Percentiles rank a stretch among this genome's conserved stretches.
These are phyloP conservation scores for Tympanuchus pallidicinctus DNA, from an alignment of 2,113 vertebrate species.

Conservation along the genomic window DNA sequence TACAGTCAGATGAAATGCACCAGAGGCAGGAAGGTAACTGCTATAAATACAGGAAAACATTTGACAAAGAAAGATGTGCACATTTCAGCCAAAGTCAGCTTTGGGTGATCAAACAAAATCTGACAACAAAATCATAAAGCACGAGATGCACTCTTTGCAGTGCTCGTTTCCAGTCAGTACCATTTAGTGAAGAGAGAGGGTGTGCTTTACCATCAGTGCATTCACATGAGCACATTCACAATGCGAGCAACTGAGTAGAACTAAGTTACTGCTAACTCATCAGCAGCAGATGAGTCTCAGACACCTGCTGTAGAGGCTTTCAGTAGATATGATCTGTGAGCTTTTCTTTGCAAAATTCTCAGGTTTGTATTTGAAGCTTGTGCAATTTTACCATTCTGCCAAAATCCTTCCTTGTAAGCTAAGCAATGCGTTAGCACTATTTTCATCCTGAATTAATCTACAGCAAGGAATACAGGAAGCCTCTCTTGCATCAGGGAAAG, in stretches of 20 bases:
- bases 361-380: background rate
- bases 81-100: background rate
- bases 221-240: background rate
- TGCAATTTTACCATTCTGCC: background rate
- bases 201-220: background rate
- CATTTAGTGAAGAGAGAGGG: background rate
- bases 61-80: background rate
- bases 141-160: background rate
- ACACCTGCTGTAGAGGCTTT: background rate
- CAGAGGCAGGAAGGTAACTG: background rate
- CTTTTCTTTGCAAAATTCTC: background rate
- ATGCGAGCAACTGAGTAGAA: background rate
- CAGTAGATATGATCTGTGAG: background rate
- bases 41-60: background rate
- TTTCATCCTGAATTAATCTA: fast-evolving
- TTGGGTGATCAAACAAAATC: background rate
- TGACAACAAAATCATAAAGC: background rate
- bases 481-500: background rate
- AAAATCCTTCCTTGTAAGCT: background rate
- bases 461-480: background rate
- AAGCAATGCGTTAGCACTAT: background rate
- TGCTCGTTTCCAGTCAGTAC: background rate
- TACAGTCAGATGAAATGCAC: background rate
- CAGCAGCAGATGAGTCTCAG: background rate
- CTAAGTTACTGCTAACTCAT: background rate